A percentile compares a stretch with the other conserved stretches of the same genome.
Conservation (phyloP, 2,113 vertebrate genomes). For the Saguinus imperator region DNA sequence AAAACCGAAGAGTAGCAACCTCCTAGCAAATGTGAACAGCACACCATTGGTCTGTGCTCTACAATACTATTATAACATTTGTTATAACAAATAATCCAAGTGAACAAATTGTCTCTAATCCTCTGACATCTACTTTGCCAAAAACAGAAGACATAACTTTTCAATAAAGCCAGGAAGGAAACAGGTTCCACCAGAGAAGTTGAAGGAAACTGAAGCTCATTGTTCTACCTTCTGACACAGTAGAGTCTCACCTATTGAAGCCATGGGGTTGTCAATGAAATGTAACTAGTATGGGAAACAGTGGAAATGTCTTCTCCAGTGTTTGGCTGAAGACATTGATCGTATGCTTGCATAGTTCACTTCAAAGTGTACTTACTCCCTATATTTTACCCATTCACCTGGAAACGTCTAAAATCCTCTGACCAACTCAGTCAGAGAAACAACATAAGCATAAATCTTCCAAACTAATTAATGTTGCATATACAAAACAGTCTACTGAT, state of each 20-base stretch:
- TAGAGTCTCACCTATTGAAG: not conserved
- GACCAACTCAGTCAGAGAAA: slow-evolving; percentile 2
- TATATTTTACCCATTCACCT: not conserved
- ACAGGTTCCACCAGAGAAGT: not conserved
- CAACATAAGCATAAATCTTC: slow-evolving; percentile 30
- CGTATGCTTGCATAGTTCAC: not conserved
- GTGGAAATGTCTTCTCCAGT: not conserved
- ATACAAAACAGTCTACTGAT: not conserved
- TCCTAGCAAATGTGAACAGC: not conserved
- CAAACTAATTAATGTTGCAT: not conserved
- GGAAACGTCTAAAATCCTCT: not conserved
- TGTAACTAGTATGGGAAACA: not conserved
- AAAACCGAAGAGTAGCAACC: not conserved
- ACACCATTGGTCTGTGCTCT: not conserved
- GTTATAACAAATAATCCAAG: not conserved
- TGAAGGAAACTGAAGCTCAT: not conserved
- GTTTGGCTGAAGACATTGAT: not conserved
- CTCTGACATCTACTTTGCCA: not conserved
- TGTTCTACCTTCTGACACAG: not conserved
- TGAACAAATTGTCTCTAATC: not conserved
- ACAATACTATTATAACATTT: not conserved
- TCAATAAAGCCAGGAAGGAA: slow-evolving; percentile 15
- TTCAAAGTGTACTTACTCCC: not conserved
- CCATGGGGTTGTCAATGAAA: not conserved
- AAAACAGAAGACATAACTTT: not conserved